phyloP scores from a whole-genome alignment of 2,888 invertebrate genomes.

The Cephus rjabovi region DNA sequence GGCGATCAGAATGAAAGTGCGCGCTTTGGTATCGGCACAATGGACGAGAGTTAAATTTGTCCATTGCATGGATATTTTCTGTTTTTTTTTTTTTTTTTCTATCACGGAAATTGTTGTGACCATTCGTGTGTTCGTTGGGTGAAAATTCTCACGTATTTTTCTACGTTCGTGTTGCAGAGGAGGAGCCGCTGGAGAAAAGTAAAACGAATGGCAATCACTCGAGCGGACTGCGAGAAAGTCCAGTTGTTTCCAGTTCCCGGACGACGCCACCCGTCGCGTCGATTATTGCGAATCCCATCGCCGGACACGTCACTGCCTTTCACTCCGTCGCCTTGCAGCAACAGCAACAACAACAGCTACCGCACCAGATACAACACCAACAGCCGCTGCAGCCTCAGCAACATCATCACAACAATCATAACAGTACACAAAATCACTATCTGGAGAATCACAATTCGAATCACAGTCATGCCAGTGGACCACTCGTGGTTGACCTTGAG shows the following conservation, averaged over 20 bases:
- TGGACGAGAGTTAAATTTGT: constrained; percentile 22
- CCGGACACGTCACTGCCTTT: constrained; percentile 48
- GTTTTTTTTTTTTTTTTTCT: not conserved
- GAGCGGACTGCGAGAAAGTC: constrained; percentile 50
- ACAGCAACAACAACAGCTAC: constrained; percentile 27
- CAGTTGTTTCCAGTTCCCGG: constrained; percentile 52
- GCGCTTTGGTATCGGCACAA: constrained; percentile 15
- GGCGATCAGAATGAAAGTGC: constrained; percentile 32
- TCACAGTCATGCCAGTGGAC: constrained; percentile 48
- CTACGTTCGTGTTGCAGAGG: constrained; percentile 48
- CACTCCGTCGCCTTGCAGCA: constrained; percentile 48
- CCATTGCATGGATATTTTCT: not conserved
- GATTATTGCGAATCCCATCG: constrained; percentile 62
- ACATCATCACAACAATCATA: constrained; percentile 57
- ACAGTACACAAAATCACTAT: constrained; percentile 54
- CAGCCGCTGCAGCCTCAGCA: constrained; percentile 37
- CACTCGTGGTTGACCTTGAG: constrained; percentile 57
- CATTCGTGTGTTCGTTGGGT: not conserved
- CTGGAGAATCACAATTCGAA: constrained; percentile 60
- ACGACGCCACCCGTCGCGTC: constrained; percentile 50
- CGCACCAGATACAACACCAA: constrained; percentile 22
- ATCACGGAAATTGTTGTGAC: not conserved
- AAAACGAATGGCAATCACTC: constrained; percentile 58
- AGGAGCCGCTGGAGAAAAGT: constrained; percentile 57
- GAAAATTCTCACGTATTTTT: not conserved